Evolutionary conservation across 2,888 invertebrate species (phyloP).

Genomic region (Tupiocoris notatus): DNA sequence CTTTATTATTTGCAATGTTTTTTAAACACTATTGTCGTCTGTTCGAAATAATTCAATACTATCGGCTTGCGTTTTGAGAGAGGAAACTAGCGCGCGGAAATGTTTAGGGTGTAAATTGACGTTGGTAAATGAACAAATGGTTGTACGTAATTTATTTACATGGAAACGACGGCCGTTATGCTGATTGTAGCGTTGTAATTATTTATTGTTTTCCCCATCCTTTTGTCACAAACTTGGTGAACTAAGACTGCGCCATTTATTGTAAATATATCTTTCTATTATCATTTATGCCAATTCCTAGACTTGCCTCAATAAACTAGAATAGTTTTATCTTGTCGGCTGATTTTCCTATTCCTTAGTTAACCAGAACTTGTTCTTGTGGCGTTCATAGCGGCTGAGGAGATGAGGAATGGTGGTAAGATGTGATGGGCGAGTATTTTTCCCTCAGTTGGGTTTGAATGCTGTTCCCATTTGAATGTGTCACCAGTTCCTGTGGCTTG

Average conservation of each 20-base stretch:
- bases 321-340: slow-evolving; percentile 11
- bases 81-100: not conserved
- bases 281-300: slow-evolving; percentile 45
- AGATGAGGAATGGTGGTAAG: no score
- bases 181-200: slow-evolving; percentile 23
- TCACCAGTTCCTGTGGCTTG: no score
- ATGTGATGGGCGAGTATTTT: no score
- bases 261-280: slow-evolving; percentile 44
- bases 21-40: slow-evolving; percentile 2
- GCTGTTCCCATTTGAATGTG: no score
- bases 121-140: slow-evolving; percentile 6
- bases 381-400: no score
- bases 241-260: slow-evolving; percentile 45
- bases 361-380: no score
- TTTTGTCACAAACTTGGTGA: slow-evolving; percentile 38
- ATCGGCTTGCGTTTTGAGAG: no score
- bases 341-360: not conserved
- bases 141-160: slow-evolving; percentile 19
- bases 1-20: slow-evolving; percentile 6
- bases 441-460: no score
- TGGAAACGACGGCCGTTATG: not conserved
- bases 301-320: slow-evolving; percentile 38
- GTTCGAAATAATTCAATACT: not conserved
- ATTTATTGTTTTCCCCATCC: slow-evolving; percentile 29
- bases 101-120: not conserved